A percentile compares a stretch with the other conserved stretches of the same genome.
Conservation (phyloP, 2,113 vertebrate genomes). For the Plotosus lineatus region DNA sequence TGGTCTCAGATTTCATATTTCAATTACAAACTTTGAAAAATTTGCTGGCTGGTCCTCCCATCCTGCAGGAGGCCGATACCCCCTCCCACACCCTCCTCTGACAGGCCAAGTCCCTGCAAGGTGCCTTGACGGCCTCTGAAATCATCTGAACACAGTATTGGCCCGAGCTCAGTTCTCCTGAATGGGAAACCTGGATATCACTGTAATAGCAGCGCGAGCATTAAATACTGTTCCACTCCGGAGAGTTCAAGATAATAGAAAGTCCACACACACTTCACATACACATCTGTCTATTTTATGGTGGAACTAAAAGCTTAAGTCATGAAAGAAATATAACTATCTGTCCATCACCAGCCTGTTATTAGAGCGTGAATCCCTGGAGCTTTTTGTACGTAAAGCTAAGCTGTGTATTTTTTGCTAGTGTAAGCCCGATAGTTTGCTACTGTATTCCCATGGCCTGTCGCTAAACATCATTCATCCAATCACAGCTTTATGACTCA, state of each 20-base stretch:
- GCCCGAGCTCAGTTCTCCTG: too few species aligned
- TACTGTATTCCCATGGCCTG: background rate
- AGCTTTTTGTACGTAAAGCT: background rate
- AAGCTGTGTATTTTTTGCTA: slow-evolving; percentile 10
- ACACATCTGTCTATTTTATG: slow-evolving; percentile 8
- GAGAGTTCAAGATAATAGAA: slow-evolving; percentile 6
- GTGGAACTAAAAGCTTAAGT: background rate
- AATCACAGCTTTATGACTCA: background rate
- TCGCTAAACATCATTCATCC: background rate
- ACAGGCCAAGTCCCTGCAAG: too few species aligned
- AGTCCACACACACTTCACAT: background rate
- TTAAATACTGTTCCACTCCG: background rate
- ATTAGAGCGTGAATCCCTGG: background rate
- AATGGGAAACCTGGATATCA: too few species aligned
- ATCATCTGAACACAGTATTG: too few species aligned
- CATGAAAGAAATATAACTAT: slow-evolving; percentile 13
- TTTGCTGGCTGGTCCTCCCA: too few species aligned
- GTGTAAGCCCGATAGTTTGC: background rate
- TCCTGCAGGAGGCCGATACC: too few species aligned
- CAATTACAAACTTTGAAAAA: too few species aligned
- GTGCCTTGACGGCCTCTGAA: too few species aligned
- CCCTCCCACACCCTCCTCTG: too few species aligned
- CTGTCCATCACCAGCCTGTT: slow-evolving; percentile 20
- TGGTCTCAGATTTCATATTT: too few species aligned
- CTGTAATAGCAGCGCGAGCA: background rate